Evolutionary conservation across 2,797 vertebrate species (phyloP).

Genomic region (Danio kyathit): DNA sequence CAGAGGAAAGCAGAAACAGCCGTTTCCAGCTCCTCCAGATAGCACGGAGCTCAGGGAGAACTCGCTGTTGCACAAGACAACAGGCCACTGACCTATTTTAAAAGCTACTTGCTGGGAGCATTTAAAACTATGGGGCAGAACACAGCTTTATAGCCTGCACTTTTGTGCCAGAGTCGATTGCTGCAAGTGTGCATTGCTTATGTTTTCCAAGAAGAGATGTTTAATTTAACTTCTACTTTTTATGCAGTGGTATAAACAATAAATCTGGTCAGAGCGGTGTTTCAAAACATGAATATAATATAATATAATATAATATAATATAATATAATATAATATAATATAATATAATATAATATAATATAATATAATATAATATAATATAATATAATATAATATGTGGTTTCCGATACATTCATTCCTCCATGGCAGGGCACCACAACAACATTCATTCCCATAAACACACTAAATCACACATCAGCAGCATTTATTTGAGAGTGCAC

Average conservation of each 20-base stretch:
- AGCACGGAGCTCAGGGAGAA: slow-evolving; percentile 42
- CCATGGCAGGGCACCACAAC: no score
- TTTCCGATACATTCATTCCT: no score
- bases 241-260: neutral
- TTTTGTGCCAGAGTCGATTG: slow-evolving; percentile 15
- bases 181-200: slow-evolving; percentile 1
- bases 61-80: slow-evolving; percentile 53
- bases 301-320: no score
- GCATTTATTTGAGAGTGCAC: no score
- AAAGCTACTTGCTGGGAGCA: slow-evolving; percentile 49
- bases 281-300: no score
- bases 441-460: no score
- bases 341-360: no score
- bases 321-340: no score
- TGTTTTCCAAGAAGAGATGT: slow-evolving; percentile 11
- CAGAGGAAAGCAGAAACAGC: slow-evolving; percentile 58
- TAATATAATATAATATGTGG: no score
- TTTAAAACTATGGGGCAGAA: slow-evolving; percentile 25
- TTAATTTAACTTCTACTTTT: neutral
- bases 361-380: no score
- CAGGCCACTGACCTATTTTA: slow-evolving; percentile 59
- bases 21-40: slow-evolving; percentile 53
- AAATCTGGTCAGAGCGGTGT: neutral
- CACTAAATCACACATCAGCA: no score
- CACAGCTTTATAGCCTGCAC: neutral